Conservation (phyloP, 2,113 vertebrate species). For the Gobius niger region DNA sequence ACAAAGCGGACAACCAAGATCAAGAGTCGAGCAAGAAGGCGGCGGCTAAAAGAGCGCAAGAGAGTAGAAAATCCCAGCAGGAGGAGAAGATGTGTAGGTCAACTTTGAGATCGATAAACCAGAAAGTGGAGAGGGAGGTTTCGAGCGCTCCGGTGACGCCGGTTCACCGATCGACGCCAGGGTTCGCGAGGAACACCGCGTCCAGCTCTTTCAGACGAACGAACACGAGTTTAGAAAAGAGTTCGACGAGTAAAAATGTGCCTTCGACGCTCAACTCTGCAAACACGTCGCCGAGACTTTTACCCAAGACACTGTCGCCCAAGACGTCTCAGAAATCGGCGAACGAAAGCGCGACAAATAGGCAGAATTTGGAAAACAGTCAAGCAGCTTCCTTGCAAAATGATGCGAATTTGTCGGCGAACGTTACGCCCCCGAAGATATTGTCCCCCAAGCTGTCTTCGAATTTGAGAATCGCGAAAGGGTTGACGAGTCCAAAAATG, state of each 20-base stretch:
- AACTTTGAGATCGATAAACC: constrained; percentile 49
- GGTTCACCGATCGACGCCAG: constrained; percentile 54
- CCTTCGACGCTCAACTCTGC: neutral
- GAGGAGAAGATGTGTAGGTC: constrained; percentile 85
- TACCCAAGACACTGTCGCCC: neutral
- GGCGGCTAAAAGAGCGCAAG: constrained; percentile 68
- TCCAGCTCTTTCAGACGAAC: constrained; percentile 84
- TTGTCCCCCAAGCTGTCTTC: neutral
- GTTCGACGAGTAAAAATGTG: neutral
- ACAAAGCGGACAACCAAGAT: constrained; percentile 66
- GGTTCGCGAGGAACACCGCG: constrained; percentile 84
- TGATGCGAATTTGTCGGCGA: neutral
- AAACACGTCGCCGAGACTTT: neutral
- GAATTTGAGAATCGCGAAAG: neutral
- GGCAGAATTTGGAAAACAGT: neutral
- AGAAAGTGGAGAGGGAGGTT: constrained; percentile 12
- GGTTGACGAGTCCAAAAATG: neutral
- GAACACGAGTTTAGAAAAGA: constrained; percentile 15
- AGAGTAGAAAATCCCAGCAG: constrained; percentile 58
- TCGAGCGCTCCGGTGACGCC: constrained; percentile 51
- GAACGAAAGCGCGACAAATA: neutral
- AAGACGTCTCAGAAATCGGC: neutral
- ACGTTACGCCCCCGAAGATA: neutral
- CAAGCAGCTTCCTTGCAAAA: neutral
- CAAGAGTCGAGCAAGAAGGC: constrained; percentile 40